Conservation (phyloP, 2,888 invertebrate species). For the Anarsia innoxiella region DNA sequence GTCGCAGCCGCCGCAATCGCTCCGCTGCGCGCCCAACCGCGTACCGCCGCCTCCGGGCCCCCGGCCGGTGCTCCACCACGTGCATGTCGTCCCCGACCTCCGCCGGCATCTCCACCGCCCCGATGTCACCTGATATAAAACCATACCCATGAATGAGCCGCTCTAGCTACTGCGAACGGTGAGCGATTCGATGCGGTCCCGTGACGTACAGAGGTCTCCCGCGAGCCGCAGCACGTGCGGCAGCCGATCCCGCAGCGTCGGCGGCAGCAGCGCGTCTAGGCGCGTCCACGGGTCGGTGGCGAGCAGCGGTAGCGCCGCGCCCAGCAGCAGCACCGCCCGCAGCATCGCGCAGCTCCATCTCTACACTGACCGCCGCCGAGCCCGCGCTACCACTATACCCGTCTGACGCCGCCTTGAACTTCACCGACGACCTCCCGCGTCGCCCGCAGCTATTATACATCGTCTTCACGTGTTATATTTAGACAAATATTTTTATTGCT, state of each 20-base stretch:
- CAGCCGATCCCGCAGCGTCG: not conserved
- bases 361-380: not conserved
- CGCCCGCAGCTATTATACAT: no score
- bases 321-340: slow-evolving; percentile 1
- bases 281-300: not conserved
- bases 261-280: slow-evolving; percentile 2
- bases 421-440: not conserved
- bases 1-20: slow-evolving; percentile 1
- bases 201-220: slow-evolving; percentile 1
- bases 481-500: no score
- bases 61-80: slow-evolving; percentile 3
- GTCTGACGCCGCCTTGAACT: not conserved
- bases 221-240: not conserved
- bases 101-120: not conserved
- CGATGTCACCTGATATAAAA: no score
- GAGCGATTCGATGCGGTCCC: not conserved
- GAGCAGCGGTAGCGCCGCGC: not conserved
- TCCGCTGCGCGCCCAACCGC: not conserved
- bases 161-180: no score
- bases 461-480: no score
- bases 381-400: not conserved
- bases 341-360: not conserved
- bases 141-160: no score
- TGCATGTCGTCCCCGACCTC: not conserved
- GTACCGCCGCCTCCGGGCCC: not conserved